Conservation (phyloP, 1,140 invertebrate species). For the Vanessa tameamea region DNA sequence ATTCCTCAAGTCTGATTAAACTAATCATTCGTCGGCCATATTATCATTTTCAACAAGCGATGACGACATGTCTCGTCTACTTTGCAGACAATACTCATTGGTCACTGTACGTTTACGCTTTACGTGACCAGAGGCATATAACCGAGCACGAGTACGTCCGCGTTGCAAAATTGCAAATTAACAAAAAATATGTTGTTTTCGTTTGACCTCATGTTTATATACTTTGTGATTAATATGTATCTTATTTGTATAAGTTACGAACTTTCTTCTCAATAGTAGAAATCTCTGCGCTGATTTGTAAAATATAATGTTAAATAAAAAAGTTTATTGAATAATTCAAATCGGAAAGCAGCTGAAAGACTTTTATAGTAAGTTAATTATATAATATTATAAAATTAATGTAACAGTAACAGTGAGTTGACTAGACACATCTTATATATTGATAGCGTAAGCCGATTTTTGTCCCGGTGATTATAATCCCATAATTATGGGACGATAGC, state of each 20-base stretch:
- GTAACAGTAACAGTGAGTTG: not conserved
- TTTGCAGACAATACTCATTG: not conserved
- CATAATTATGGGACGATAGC: no score
- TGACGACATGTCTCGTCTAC: not conserved
- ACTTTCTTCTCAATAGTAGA: no score
- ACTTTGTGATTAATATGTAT: no score
- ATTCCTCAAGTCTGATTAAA: constrained; percentile 8
- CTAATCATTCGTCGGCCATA: constrained; percentile 14
- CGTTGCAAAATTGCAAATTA: not conserved
- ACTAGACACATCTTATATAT: no score
- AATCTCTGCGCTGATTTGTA: no score
- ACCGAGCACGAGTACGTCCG: not conserved
- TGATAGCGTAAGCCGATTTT: no score
- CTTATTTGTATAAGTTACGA: no score
- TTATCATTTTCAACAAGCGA: constrained; percentile 14
- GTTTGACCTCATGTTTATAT: not conserved
- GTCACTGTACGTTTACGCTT: not conserved
- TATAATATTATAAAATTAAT: not conserved
- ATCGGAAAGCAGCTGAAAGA: no score
- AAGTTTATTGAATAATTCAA: no score
- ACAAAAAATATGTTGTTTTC: not conserved
- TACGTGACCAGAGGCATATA: constrained; percentile 1
- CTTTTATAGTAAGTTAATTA: not conserved
- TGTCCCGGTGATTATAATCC: no score
- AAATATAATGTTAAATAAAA: no score